A percentile compares a stretch with the other conserved stretches of the same genome.
Conservation (phyloP, 92 coral and sea anemone species). For the Heteractis magnifica region DNA sequence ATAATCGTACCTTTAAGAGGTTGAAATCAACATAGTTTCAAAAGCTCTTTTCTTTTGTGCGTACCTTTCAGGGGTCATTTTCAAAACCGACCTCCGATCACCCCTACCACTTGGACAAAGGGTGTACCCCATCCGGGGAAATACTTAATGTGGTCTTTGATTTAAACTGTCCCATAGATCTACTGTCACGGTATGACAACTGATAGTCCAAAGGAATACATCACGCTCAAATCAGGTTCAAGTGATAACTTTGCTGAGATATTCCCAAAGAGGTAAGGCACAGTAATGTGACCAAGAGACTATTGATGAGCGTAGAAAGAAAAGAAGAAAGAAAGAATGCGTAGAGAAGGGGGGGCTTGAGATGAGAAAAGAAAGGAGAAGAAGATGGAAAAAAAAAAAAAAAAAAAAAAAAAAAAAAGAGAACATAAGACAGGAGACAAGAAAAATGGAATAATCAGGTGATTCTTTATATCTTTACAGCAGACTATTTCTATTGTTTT, state of each 20-base stretch:
- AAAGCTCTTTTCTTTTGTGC: no score
- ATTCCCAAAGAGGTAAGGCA: conserved; percentile 78
- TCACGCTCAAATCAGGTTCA: conserved; percentile 76
- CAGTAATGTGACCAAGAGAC: not conserved
- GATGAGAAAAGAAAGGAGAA: not conserved
- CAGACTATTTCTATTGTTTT: not conserved
- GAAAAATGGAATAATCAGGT: not conserved
- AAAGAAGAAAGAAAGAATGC: not conserved
- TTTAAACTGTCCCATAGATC: conserved; percentile 47
- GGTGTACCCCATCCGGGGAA: no score
- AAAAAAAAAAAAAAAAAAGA: not conserved
- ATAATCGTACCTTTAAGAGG: no score
- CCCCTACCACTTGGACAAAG: no score
- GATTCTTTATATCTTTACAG: not conserved
- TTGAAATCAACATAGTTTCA: no score
- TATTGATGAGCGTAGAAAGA: not conserved
- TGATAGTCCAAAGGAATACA: conserved; percentile 75
- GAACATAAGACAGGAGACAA: not conserved
- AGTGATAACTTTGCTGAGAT: conserved; percentile 86
- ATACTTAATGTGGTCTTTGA: not conserved
- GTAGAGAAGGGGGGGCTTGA: not conserved
- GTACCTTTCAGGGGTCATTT: no score
- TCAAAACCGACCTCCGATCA: no score
- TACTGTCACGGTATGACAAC: conserved; percentile 96
- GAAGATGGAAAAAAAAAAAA: not conserved